These are phyloP conservation scores for Drosophila varians DNA, from an alignment of 1,140 invertebrate species.

Conservation along the genomic window DNA sequence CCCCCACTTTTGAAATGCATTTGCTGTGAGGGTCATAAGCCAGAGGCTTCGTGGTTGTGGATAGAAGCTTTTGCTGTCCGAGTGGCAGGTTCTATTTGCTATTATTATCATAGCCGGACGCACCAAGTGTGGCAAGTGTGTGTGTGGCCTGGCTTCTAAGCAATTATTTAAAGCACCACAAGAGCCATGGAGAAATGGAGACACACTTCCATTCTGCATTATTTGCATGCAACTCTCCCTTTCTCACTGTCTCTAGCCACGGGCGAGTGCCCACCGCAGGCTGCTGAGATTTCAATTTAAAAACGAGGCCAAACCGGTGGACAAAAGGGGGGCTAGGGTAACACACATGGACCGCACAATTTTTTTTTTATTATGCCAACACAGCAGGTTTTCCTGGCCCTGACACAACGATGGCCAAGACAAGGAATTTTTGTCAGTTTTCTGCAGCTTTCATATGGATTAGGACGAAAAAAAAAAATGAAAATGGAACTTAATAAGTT, in stretches of 20 bases:
- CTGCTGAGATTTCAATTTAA: constrained; percentile 49
- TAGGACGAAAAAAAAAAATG: neutral
- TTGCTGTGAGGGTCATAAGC: constrained; percentile 37
- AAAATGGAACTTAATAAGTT: neutral
- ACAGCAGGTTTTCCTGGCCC: constrained; percentile 16
- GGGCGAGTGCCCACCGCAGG: neutral
- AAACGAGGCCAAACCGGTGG: constrained; percentile 37
- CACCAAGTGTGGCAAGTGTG: constrained; percentile 51
- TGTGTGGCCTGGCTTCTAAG: constrained; percentile 54
- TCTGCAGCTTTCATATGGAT: neutral
- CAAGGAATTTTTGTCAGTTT: neutral
- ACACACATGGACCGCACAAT: constrained; percentile 13
- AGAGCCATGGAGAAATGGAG: neutral
- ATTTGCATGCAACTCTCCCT: constrained; percentile 43
- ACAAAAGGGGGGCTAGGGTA: constrained; percentile 5
- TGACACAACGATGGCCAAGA: neutral
- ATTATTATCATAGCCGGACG: constrained; percentile 51
- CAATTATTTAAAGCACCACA: constrained; percentile 68
- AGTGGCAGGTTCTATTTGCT: constrained; percentile 50
- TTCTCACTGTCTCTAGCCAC: neutral
- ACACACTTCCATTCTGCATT: constrained; percentile 1
- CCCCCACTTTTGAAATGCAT: constrained; percentile 30
- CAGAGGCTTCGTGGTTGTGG: constrained; percentile 8
- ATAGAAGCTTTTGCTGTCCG: constrained; percentile 6
- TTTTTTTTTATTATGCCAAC: constrained; percentile 14